Evolutionary conservation across 2,888 invertebrate genomes (phyloP).

Genomic region (Drosophila recens): DNA sequence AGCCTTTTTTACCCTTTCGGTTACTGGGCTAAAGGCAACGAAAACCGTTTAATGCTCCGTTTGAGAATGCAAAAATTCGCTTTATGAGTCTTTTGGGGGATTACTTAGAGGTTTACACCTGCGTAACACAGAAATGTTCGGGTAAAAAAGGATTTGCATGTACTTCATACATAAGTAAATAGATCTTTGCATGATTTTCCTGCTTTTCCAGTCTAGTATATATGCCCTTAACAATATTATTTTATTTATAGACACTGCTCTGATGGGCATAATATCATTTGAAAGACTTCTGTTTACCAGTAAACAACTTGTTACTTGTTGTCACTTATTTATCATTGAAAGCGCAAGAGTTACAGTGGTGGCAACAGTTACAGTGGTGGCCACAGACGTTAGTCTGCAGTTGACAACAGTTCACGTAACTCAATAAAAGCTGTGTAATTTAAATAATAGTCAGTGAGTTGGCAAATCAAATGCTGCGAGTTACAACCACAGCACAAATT

Average conservation of each 20-base stretch:
- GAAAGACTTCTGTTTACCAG: constrained; percentile 18
- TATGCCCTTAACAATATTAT: neutral
- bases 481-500: constrained; percentile 15
- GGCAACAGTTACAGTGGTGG: constrained; percentile 10
- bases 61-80: constrained; percentile 49
- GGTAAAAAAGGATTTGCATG: constrained; percentile 52
- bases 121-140: constrained; percentile 11
- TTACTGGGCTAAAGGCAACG: neutral
- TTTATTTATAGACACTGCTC: constrained; percentile 10
- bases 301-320: constrained; percentile 27
- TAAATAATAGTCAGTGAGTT: constrained; percentile 41
- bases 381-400: constrained; percentile 6
- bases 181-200: neutral
- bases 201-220: neutral
- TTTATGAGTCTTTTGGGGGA: constrained; percentile 47
- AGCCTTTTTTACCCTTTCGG: neutral
- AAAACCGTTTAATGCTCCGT: constrained; percentile 43
- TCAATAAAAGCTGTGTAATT: constrained; percentile 55
- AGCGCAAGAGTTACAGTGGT: constrained; percentile 2
- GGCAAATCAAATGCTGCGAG: constrained; percentile 23
- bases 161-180: constrained; percentile 14
- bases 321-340: constrained; percentile 2
- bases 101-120: constrained; percentile 53
- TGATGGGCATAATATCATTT: constrained; percentile 13
- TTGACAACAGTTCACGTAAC: constrained; percentile 44